A percentile compares a stretch with the other conserved stretches of the same genome.
Evolutionary conservation across 2,888 invertebrate genomes (phyloP).

Genomic region (Orthosia gracilis): DNA sequence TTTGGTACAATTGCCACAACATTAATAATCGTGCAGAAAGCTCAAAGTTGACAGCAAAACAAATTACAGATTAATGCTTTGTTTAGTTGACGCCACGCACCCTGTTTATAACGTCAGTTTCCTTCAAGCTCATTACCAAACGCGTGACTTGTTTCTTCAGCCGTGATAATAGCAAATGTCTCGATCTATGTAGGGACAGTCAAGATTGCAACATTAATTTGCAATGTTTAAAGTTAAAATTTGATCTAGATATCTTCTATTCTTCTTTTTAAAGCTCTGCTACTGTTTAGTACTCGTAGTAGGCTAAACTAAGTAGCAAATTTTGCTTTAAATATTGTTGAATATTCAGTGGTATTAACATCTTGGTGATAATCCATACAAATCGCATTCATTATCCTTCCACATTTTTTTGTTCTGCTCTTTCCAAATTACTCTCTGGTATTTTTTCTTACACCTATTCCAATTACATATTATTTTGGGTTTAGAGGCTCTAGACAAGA

Average conservation of each 20-base stretch:
- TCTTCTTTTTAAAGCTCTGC: neutral
- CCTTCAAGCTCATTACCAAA: conserved; percentile 41
- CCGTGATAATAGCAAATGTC: neutral
- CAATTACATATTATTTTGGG: too few species aligned
- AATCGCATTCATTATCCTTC: too few species aligned
- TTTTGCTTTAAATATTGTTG: too few species aligned
- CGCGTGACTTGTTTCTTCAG: conserved; percentile 33
- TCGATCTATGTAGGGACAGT: neutral
- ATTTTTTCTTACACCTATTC: too few species aligned
- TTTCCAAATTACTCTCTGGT: too few species aligned
- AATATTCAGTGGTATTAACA: too few species aligned
- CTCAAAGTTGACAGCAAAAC: conserved; percentile 44
- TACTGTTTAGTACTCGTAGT: neutral
- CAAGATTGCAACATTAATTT: neutral
- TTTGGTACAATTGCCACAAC: conserved; percentile 1
- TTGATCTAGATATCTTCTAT: neutral
- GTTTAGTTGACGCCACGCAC: conserved; percentile 17
- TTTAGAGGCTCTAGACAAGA: too few species aligned
- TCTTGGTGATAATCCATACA: neutral
- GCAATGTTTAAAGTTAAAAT: neutral
- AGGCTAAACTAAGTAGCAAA: too few species aligned
- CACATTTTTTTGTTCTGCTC: too few species aligned
- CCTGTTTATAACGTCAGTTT: conserved; percentile 31
- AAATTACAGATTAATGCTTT: conserved; percentile 38
- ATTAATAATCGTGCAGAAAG: conserved; percentile 30